These are phyloP conservation scores for Chrysolina haemoptera DNA, from an alignment of 2,888 invertebrate species.

Conservation along the genomic window DNA sequence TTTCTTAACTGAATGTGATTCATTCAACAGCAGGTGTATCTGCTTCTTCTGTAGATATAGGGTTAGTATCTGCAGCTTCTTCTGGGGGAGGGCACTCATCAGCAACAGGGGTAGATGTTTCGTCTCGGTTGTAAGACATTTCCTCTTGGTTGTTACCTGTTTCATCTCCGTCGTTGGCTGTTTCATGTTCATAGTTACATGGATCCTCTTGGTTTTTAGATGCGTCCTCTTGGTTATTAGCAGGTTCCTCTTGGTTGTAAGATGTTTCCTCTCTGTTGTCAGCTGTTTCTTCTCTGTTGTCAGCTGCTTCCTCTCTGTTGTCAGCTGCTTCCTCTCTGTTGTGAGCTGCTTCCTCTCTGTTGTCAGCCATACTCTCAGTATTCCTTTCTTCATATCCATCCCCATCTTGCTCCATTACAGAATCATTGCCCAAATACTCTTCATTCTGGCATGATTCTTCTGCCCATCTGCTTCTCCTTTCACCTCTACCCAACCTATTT, in stretches of 20 bases:
- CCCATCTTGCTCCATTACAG: constrained; percentile 1
- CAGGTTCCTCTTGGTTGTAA: neutral
- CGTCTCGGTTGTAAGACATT: neutral
- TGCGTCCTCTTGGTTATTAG: neutral
- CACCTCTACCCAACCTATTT: constrained; percentile 32
- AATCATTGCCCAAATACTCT: constrained; percentile 17
- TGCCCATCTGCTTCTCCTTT: constrained; percentile 51
- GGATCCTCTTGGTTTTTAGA: neutral
- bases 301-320: neutral
- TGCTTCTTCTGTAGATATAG: neutral
- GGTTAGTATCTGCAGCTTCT: neutral
- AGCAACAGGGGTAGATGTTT: constrained; percentile 19
- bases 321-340: neutral
- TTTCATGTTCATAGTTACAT: neutral
- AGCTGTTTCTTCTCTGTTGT: neutral
- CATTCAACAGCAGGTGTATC: neutral
- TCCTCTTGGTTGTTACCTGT: neutral
- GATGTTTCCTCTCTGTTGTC: neutral
- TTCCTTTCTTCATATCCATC: neutral
- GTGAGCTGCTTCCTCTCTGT: too few relatives aligned
- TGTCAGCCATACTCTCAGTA: neutral
- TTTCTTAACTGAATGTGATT: neutral
- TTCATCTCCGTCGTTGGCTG: neutral
- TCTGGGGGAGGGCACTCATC: constrained; percentile 30
- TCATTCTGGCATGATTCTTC: constrained; percentile 37